Base-by-base conservation (phyloP, 1,140 invertebrate species). In the Colletes gigas region DNA sequence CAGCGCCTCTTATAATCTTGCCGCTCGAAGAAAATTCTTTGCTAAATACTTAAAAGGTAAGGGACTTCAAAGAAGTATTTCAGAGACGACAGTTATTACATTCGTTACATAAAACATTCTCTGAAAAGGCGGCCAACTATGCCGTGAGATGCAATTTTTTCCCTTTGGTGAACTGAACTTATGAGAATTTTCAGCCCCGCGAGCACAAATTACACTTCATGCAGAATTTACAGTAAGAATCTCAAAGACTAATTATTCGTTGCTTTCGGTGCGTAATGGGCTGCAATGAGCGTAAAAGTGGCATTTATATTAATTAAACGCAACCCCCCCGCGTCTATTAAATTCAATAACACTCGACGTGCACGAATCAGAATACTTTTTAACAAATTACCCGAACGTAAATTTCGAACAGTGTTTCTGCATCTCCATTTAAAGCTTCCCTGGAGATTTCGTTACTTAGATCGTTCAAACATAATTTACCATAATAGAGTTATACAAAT, bases 41-140 rank as follows among this genome's bases (percentile, higher is more conserved):
- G 44, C 44, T 78, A 70, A 78, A 70, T 78, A 60, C 44, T 41
- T 17, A 44, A 70, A 78, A 78, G 66, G 75, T 57, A 50, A 78
- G 15, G 15, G 17, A 60, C 54, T 77, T 77, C 65, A 69, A 69
- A 69, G 63, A 59, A 68, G 12, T 67, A 77, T 77, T 77, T 57
- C 65, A 68, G 15, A 59, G 30, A 30, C 74, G 55, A 70, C 66
- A 50, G 67, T 67, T 70, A 78, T 78, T 78, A 70, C 44, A 70
- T 60, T 60, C 55, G 54, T 59, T 60, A 21, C 44, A 66, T 66
- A 30, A 70, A 41, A 78, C 39, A 78, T 70, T 50, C 17, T 47
- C 5, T 39, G 62, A 69, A 60, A 19, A 66, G 65, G n/a, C 17
- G 2, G 63, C n/a, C 5, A 7, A 12, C 44, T 66, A 50, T 10